These are phyloP conservation scores for Tenualosa thibaudeaui DNA, from an alignment of 2,797 vertebrate species.

Conservation along the genomic window DNA sequence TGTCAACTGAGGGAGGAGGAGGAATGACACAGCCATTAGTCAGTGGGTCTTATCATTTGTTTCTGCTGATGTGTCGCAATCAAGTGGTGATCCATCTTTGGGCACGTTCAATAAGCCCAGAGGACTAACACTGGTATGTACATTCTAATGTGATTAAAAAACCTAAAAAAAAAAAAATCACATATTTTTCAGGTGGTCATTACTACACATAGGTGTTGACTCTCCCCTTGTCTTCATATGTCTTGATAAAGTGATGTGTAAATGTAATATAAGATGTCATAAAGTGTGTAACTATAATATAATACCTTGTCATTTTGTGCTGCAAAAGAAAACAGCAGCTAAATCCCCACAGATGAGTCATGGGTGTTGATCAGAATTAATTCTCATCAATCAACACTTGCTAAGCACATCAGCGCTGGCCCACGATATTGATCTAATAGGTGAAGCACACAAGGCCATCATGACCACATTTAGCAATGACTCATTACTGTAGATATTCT, in stretches of 20 bases:
- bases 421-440: conserved; percentile 50
- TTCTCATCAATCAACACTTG: background rate
- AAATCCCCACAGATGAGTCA: background rate
- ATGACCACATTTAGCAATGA: conserved; percentile 69
- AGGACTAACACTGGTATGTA: background rate
- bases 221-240: too few relatives aligned
- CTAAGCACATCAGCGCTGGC: background rate
- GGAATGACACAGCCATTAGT: background rate
- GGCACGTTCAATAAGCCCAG: background rate
- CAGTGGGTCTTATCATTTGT: background rate
- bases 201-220: too few relatives aligned
- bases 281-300: too few relatives aligned
- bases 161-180: too few relatives aligned
- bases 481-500: conserved; percentile 72
- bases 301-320: background rate
- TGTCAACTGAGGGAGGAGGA: background rate
- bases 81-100: conserved; percentile 3
- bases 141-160: background rate
- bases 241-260: too few relatives aligned
- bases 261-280: too few relatives aligned
- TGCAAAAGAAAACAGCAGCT: background rate
- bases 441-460: conserved; percentile 64
- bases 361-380: background rate
- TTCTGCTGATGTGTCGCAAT: conserved; percentile 5
- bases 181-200: too few relatives aligned